These are phyloP conservation scores for Alsophila aescularia DNA, from an alignment of 2,888 invertebrate species.

Conservation along the genomic window DNA sequence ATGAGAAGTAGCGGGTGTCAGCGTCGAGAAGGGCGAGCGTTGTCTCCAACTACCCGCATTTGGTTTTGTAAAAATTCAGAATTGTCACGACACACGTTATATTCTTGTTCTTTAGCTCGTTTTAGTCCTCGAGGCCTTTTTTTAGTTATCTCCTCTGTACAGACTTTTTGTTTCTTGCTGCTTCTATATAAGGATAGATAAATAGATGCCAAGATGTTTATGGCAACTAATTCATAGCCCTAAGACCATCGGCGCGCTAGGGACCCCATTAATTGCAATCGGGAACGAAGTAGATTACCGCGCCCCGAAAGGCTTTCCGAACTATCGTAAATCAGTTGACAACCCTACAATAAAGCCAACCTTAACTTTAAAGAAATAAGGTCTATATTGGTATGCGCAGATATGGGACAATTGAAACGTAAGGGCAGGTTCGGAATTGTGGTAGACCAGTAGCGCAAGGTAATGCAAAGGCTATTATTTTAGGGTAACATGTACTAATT, in stretches of 20 bases:
- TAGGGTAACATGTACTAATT: constrained; percentile 66
- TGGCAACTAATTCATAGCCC: constrained; percentile 45
- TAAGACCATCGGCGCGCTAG: constrained; percentile 52
- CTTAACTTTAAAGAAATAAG: constrained; percentile 43
- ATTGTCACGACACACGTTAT: too few species aligned
- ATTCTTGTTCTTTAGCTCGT: too few species aligned
- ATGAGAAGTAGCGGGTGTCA: too few species aligned
- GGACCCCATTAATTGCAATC: constrained; percentile 77
- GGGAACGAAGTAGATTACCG: constrained; percentile 74
- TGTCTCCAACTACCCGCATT: too few species aligned
- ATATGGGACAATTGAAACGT: constrained; percentile 63
- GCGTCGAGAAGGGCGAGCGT: too few species aligned
- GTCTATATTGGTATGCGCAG: constrained; percentile 44
- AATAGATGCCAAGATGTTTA: constrained; percentile 35
- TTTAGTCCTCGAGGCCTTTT: too few species aligned
- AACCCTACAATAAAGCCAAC: constrained; percentile 47
- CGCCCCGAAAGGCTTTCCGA: constrained; percentile 65
- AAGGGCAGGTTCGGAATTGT: constrained; percentile 51
- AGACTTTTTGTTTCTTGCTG: too few species aligned
- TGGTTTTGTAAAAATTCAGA: too few species aligned
- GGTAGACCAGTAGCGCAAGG: constrained; percentile 57
- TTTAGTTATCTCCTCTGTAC: too few species aligned
- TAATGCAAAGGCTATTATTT: constrained; percentile 64
- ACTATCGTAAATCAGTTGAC: constrained; percentile 64
- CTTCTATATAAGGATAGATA: too few species aligned